Evolutionary conservation across 2,888 invertebrate species (phyloP).

Genomic region (Phymatocera aterrima): DNA sequence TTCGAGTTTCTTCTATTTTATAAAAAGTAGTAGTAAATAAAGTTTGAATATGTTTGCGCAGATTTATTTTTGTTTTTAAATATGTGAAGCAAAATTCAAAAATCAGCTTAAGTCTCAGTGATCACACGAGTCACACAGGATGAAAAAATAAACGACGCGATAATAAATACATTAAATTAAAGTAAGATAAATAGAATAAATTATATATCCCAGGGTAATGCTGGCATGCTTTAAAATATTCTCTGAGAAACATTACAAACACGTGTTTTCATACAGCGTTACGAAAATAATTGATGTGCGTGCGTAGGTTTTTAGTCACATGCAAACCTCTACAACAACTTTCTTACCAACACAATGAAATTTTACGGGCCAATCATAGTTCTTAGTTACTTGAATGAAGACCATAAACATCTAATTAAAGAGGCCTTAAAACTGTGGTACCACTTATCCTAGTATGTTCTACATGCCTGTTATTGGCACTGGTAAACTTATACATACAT

Average conservation of each 20-base stretch:
- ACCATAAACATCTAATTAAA: slow-evolving; percentile 11
- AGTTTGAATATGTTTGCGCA: not conserved
- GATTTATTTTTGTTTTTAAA: not conserved
- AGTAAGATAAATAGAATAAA: slow-evolving; percentile 48
- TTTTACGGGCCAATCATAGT: not conserved
- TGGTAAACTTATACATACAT: too few relatives aligned
- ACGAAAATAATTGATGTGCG: slow-evolving; percentile 10
- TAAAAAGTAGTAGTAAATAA: not conserved
- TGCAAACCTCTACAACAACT: slow-evolving; percentile 33
- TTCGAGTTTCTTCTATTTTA: not conserved
- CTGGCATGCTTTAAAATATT: slow-evolving; percentile 48
- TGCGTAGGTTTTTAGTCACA: slow-evolving; percentile 26
- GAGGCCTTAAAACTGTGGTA: not conserved
- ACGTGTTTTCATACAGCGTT: slow-evolving; percentile 11
- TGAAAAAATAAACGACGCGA: not conserved
- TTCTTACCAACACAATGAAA: slow-evolving; percentile 38
- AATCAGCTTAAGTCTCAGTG: slow-evolving; percentile 26
- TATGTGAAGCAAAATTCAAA: not conserved
- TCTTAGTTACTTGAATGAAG: not conserved
- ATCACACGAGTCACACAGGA: slow-evolving; percentile 14
- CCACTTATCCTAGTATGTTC: slow-evolving; percentile 40
- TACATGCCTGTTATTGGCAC: slow-evolving; percentile 26
- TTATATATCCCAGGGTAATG: slow-evolving; percentile 58
- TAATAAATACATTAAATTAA: slow-evolving; percentile 11
- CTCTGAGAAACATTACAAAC: slow-evolving; percentile 45